Conservation (phyloP, 2,113 vertebrate genomes). For the Dromaius novaehollandiae region DNA sequence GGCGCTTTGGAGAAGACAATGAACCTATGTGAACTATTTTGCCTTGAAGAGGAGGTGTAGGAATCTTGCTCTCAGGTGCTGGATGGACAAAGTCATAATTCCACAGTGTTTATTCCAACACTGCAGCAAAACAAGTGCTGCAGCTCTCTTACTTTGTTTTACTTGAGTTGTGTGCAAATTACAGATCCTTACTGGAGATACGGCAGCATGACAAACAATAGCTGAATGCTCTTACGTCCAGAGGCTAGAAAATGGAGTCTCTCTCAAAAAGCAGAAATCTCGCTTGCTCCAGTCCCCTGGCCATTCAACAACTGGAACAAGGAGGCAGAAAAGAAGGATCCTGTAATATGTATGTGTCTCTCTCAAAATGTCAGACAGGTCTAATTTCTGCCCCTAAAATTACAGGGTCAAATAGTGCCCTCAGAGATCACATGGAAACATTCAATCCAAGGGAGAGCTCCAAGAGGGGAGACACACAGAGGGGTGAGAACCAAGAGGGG, state of each 20-base stretch:
- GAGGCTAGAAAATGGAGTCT: background rate
- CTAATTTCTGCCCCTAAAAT: conserved; percentile 45
- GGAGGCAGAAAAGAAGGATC: background rate
- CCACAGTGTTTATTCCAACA: background rate
- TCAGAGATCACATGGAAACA: conserved; percentile 32
- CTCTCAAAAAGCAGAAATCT: background rate
- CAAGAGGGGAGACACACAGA: background rate
- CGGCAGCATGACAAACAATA: background rate
- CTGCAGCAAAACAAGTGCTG: background rate
- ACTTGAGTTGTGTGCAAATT: background rate
- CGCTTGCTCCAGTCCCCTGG: background rate
- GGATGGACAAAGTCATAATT: background rate
- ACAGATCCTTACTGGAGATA: background rate
- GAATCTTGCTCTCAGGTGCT: background rate
- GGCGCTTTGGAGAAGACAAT: background rate
- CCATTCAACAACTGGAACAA: background rate
- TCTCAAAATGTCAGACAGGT: background rate
- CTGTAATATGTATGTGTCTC: background rate
- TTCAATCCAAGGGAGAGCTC: background rate
- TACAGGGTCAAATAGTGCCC: background rate
- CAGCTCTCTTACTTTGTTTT: background rate
- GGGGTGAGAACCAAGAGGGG: background rate
- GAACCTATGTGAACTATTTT: background rate
- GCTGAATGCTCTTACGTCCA: background rate
- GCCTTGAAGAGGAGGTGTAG: background rate